Evolutionary conservation across 2,113 vertebrate species (phyloP).

Genomic region (Microtus montanus): DNA sequence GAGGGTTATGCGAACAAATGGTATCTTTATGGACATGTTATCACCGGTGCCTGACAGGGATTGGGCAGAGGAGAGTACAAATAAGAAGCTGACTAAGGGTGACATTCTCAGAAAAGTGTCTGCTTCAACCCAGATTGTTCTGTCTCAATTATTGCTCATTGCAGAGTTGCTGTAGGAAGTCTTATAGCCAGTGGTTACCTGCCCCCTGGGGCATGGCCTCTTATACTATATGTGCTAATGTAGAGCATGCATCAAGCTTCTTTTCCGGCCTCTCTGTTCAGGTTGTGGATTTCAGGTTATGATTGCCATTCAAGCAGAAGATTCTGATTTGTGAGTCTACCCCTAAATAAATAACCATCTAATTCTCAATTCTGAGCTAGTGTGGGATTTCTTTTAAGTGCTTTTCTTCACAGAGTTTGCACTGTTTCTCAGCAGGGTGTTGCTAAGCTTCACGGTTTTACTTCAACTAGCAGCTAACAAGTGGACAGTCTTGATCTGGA

Average conservation of each 20-base stretch:
- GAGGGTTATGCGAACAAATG: not conserved
- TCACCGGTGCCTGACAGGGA: not conserved
- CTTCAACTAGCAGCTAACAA: not conserved
- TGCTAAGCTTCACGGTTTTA: not conserved
- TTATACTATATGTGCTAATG: too few species aligned
- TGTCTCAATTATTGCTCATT: not conserved
- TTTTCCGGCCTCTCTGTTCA: too few species aligned
- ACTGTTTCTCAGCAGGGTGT: rapidly evolving
- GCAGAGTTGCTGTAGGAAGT: not conserved
- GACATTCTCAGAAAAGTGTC: not conserved
- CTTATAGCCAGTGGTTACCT: too few species aligned
- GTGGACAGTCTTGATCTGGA: not conserved
- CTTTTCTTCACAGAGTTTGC: too few species aligned
- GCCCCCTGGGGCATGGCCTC: too few species aligned
- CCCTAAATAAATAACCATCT: too few species aligned
- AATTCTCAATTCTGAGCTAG: too few species aligned
- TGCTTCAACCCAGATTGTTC: not conserved
- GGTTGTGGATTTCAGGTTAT: too few species aligned
- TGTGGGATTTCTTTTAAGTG: too few species aligned
- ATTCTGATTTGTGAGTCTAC: too few species aligned
- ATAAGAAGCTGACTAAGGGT: not conserved
- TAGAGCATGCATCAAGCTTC: too few species aligned
- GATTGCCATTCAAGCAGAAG: too few species aligned
- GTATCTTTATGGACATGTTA: not conserved
- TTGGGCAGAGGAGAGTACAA: not conserved